These are phyloP conservation scores for Neomorphus geoffroyi DNA, from an alignment of 2,797 vertebrate genomes.

Conservation along the genomic window DNA sequence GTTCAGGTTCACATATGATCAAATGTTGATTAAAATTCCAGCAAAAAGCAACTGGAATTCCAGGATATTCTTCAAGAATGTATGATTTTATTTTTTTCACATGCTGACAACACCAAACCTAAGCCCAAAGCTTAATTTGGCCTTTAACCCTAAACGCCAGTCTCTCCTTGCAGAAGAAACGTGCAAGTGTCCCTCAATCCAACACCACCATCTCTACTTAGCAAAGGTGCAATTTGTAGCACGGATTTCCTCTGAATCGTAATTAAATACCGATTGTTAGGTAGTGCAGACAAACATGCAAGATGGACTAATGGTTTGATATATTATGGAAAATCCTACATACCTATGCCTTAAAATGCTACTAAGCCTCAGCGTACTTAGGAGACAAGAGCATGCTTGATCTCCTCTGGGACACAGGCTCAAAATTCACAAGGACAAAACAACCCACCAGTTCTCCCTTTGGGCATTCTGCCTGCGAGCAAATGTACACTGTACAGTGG, in stretches of 20 bases:
- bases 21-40: not conserved
- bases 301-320: not conserved
- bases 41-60: not conserved
- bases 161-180: not conserved
- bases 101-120: not conserved
- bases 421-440: not conserved
- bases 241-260: not conserved
- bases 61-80: not conserved
- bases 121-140: not conserved
- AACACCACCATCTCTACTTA: not conserved
- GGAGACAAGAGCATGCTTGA: fast-evolving
- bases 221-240: not conserved
- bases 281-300: not conserved
- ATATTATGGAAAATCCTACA: not conserved
- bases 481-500: fast-evolving
- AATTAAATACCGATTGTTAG: not conserved
- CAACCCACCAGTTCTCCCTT: not conserved
- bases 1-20: not conserved
- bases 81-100: not conserved
- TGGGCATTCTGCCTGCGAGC: not conserved
- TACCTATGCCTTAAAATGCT: not conserved
- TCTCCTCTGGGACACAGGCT: not conserved
- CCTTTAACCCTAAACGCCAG: not conserved
- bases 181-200: not conserved
- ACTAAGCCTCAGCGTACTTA: not conserved